These are phyloP conservation scores for Mormoops blainvillei DNA, from an alignment of 2,113 vertebrate species.

Conservation along the genomic window DNA sequence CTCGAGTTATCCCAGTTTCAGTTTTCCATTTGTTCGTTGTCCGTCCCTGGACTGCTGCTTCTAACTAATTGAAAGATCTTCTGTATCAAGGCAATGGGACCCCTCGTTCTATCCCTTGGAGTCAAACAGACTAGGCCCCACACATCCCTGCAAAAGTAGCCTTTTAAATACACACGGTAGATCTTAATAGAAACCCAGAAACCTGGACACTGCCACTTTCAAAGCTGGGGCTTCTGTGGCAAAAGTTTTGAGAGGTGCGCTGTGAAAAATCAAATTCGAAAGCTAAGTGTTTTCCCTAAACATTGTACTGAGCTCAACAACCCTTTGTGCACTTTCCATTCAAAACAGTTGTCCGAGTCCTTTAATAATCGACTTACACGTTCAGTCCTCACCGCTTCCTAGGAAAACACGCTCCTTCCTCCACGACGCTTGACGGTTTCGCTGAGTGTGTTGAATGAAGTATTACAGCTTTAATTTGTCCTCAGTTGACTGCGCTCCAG, in stretches of 20 bases:
- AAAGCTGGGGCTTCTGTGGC: neutral
- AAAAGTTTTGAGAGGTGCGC: neutral
- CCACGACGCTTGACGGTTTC: fast-evolving
- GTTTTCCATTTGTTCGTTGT: neutral
- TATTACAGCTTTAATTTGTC: neutral
- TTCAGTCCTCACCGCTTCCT: neutral
- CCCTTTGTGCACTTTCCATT: neutral
- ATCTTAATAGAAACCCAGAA: neutral
- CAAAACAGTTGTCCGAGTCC: neutral
- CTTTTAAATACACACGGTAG: neutral
- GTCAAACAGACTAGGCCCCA: neutral
- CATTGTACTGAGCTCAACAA: neutral
- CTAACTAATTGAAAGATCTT: neutral
- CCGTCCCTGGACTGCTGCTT: neutral
- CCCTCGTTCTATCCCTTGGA: neutral
- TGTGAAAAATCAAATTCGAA: neutral
- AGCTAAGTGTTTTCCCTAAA: neutral
- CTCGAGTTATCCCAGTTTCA: neutral
- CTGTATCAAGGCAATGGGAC: neutral
- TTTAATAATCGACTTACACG: neutral
- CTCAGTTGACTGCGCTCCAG: neutral
- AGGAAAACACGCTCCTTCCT: neutral
- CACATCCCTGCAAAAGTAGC: neutral
- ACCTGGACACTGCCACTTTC: neutral
- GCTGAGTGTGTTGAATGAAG: neutral